A percentile compares a stretch with the other conserved stretches of the same genome.
These are phyloP conservation scores for Panthera tigris DNA, from an alignment of 2,113 vertebrate species.

Conservation along the genomic window DNA sequence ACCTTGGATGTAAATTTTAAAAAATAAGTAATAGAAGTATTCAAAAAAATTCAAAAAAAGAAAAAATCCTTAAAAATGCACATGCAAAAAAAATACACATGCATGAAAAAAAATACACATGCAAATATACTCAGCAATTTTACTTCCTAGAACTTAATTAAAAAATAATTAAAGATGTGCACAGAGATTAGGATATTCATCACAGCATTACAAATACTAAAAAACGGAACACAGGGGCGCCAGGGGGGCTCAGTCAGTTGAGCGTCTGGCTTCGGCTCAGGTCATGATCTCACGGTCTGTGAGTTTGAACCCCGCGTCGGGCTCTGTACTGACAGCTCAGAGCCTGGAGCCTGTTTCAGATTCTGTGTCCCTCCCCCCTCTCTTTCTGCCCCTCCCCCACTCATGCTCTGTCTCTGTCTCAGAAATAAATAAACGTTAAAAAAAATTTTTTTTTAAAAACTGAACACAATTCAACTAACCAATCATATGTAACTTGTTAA, in stretches of 20 bases:
- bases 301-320: too few relatives aligned
- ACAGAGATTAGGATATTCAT: constrained; percentile 23
- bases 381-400: too few relatives aligned
- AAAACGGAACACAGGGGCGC: not conserved
- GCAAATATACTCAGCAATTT: constrained; percentile 19
- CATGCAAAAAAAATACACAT: constrained; percentile 3
- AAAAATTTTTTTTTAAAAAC: not conserved
- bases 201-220: not conserved
- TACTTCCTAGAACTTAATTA: constrained; percentile 21
- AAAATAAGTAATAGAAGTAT: too few relatives aligned
- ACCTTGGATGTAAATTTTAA: too few relatives aligned
- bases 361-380: too few relatives aligned
- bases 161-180: constrained; percentile 24
- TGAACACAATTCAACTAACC: not conserved
- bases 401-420: too few relatives aligned
- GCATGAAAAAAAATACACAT: not conserved
- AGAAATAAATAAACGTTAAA: too few relatives aligned
- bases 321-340: too few relatives aligned
- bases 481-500: not conserved
- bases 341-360: too few relatives aligned
- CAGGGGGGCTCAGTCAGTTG: too few relatives aligned
- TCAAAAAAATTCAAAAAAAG: not conserved
- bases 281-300: too few relatives aligned
- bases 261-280: too few relatives aligned
- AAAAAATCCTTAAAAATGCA: not conserved